Evolutionary conservation across 2,797 vertebrate genomes (phyloP), one percentile per base, ranked within the genome.

Genomic region (Muscicapa comitata): DNA sequence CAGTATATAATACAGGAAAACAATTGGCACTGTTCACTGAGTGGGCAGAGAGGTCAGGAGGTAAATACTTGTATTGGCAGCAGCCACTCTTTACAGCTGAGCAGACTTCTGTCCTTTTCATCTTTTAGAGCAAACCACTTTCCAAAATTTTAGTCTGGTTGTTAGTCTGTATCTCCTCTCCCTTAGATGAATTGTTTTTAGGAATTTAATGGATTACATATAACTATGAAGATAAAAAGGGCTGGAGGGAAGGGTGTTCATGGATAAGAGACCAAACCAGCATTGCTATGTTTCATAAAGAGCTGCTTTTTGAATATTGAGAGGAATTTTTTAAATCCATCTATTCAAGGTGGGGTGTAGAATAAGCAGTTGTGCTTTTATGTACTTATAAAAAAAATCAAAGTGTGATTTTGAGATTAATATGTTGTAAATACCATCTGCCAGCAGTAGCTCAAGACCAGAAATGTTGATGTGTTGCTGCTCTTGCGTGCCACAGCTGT

Each of bases 1-100:
- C 97, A 97, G 94, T 94, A 89, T 90, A 95, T 96, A 97, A 98
- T 95, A 97, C 98, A 98, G 94, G 97, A 95, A 98, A 98, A 98
- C 98, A 98, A 99, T 98, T 98, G 98, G 96, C 97, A 97, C 96
- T 98, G 98, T 98, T 98, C 97, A 98, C 97, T 98, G 97, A 97
- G 95, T 95, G 97, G 98, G 97, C 96, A 96, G 98, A 91, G 96
- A 95, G 99, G 98, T 99, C 98, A 99, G 97, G 98, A 98, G 98
- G 98, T 98, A 98, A 98, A 98, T 97, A 98, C 97, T 97, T 98
- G 97, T 93, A 96, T 91, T 98, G 94, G 97, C 98, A 98, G 98
- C 98, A 98, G 98, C 98, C 98, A 98, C 97, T 98, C 98, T 96
- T 97, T 95, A 93, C 96, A 94, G 86, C 73, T 51, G 77, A 95